Conservation (phyloP, 2,888 invertebrate species). For the Tachina grossa region DNA sequence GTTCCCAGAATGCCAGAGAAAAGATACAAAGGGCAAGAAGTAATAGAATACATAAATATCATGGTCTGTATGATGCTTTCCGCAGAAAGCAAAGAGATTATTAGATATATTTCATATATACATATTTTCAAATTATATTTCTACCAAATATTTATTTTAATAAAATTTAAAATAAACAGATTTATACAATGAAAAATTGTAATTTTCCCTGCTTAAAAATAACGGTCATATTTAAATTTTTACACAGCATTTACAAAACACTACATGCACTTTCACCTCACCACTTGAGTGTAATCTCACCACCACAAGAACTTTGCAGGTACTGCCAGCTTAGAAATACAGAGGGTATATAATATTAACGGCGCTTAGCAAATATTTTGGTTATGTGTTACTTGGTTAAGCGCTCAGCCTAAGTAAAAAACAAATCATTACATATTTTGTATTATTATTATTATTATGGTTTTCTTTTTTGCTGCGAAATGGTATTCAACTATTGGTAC, state of each 20-base stretch:
- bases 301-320: background rate
- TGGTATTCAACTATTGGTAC: too few relatives aligned
- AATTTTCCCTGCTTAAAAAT: background rate
- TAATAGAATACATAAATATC: slow-evolving; percentile 30
- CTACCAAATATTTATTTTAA: slow-evolving; percentile 22
- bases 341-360: background rate
- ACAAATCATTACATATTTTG: too few relatives aligned
- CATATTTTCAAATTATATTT: background rate
- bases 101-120: background rate
- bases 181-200: background rate
- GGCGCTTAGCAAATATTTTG: background rate
- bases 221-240: too few relatives aligned
- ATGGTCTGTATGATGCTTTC: slow-evolving; percentile 42
- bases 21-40: background rate
- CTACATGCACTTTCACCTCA: background rate
- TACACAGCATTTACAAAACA: background rate
- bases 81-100: slow-evolving; percentile 10
- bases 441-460: too few relatives aligned
- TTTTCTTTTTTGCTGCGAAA: too few relatives aligned
- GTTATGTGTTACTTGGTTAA: background rate
- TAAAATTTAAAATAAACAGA: background rate
- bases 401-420: background rate
- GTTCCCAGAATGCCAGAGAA: background rate
- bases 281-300: background rate
- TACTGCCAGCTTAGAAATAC: background rate